A percentile compares a stretch with the other conserved stretches of the same genome.
phyloP scores from a whole-genome alignment of 2,888 invertebrate species.

The Lycocerus yunnanus region DNA sequence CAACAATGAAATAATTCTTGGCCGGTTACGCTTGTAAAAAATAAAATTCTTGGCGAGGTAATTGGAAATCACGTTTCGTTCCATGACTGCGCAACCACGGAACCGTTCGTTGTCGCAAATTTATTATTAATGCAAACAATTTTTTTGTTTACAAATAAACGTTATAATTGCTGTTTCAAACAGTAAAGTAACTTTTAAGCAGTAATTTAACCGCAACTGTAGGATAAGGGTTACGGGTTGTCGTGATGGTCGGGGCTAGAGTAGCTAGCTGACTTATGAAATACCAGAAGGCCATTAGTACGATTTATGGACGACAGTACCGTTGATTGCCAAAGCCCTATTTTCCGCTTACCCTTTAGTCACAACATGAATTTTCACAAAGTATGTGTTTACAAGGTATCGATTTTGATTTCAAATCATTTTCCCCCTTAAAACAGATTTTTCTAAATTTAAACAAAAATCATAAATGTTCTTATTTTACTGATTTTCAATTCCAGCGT shows the following conservation, averaged over 20 bases:
- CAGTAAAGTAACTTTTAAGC: conserved; percentile 1
- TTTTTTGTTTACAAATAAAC: background rate
- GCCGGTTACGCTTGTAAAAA: background rate
- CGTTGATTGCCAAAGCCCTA: conserved; percentile 46
- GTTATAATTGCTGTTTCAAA: conserved; percentile 4
- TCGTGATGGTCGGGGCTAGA: conserved; percentile 24
- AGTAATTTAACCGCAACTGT: conserved; percentile 28
- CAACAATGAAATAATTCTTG: background rate
- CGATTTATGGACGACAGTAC: conserved; percentile 51
- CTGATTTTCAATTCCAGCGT: too few relatives aligned
- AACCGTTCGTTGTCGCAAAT: background rate
- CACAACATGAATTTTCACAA: conserved; percentile 30
- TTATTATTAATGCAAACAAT: background rate
- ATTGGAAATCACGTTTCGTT: background rate
- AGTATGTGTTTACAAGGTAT: conserved; percentile 11
- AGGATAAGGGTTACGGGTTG: conserved; percentile 33
- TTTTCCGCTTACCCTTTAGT: conserved; percentile 34
- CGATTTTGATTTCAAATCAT: background rate
- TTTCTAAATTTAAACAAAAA: too few relatives aligned
- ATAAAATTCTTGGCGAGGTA: background rate
- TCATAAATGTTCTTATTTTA: too few relatives aligned
- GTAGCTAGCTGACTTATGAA: conserved; percentile 50
- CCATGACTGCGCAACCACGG: background rate
- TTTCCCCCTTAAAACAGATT: background rate
- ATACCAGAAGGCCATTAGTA: conserved; percentile 56